These are phyloP conservation scores for Syrrhaptes paradoxus DNA, from an alignment of 2,113 vertebrate species.

Conservation along the genomic window DNA sequence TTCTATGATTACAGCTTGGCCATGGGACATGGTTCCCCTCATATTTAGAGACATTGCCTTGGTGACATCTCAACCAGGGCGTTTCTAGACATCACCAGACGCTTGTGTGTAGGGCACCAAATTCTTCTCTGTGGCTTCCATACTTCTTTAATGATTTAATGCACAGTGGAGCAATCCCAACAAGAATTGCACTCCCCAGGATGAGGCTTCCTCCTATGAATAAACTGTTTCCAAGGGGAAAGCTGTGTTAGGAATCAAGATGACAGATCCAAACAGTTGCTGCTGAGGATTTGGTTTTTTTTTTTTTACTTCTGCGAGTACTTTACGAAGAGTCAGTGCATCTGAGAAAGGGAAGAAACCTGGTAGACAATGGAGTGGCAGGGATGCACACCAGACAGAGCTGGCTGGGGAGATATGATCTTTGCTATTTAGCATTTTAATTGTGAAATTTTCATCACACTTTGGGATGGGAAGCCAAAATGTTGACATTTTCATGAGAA, in stretches of 20 bases:
- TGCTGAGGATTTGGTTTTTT: background rate
- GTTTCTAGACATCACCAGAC: background rate
- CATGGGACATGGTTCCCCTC: fast-evolving
- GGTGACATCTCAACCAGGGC: fast-evolving
- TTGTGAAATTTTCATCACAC: background rate
- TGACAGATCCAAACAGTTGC: background rate
- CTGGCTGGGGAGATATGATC: background rate
- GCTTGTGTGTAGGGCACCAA: background rate
- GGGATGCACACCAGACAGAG: background rate
- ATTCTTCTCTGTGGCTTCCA: background rate
- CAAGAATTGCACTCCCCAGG: background rate
- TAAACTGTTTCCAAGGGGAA: background rate
- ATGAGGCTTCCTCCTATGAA: background rate
- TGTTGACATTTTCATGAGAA: background rate
- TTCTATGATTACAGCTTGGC: fast-evolving
- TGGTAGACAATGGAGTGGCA: background rate
- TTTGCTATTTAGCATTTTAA: background rate
- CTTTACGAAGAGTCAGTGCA: background rate
- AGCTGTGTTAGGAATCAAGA: background rate
- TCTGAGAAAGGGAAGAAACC: background rate
- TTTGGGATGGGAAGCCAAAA: background rate
- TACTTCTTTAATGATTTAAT: background rate
- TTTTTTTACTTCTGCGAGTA: background rate
- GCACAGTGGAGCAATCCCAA: background rate
- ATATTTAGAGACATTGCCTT: fast-evolving